These are phyloP conservation scores for Apis dorsata DNA, from an alignment of 1,140 invertebrate genomes.

Conservation along the genomic window DNA sequence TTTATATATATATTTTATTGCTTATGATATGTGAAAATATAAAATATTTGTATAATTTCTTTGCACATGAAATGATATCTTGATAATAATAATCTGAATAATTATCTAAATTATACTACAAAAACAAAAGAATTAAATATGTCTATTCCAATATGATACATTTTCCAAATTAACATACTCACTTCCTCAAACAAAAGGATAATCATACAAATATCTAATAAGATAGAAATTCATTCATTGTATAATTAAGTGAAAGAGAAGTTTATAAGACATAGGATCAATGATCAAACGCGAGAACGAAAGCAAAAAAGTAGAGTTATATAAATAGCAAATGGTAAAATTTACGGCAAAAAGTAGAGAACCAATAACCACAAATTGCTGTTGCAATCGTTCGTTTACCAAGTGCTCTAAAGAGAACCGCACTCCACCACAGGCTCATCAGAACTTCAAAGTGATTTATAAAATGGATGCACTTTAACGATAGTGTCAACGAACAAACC, in stretches of 20 bases:
- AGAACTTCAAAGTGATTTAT: conserved; percentile 55
- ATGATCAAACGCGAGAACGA: neutral
- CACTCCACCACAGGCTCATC: conserved; percentile 25
- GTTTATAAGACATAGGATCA: neutral
- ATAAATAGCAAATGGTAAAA: conserved; percentile 19
- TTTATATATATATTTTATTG: no score
- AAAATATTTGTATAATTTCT: no score
- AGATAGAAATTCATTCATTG: neutral
- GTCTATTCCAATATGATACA: no score
- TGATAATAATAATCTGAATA: no score
- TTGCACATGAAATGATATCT: no score
- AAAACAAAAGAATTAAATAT: no score
- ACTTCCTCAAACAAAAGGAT: neutral
- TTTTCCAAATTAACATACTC: no score
- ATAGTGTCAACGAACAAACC: conserved; percentile 34
- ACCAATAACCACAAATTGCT: conserved; percentile 51
- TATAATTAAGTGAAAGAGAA: neutral
- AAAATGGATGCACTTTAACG: conserved; percentile 34
- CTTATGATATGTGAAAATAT: no score
- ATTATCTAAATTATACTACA: no score
- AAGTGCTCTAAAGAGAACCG: conserved; percentile 23
- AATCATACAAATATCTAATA: no score
- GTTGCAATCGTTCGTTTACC: conserved; percentile 36
- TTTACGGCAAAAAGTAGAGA: conserved; percentile 39
- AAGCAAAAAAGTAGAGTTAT: no score